These are phyloP conservation scores for Rhogogaster chlorosoma DNA, from an alignment of 2,888 invertebrate species.

Conservation along the genomic window DNA sequence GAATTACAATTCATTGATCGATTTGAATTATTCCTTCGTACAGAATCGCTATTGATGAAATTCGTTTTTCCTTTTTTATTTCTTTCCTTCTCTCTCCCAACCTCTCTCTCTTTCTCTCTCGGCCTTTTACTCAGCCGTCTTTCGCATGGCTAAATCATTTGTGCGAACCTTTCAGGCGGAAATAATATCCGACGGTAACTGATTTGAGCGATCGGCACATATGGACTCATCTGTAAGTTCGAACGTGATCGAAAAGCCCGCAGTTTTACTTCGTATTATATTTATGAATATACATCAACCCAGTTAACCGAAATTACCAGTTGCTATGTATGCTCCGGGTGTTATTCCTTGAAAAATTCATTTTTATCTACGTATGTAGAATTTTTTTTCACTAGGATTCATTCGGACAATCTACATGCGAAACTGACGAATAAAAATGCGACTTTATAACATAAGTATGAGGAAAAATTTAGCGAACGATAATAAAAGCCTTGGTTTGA, in stretches of 20 bases:
- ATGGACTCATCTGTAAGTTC: not conserved
- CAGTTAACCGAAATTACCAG: not conserved
- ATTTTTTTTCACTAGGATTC: not conserved
- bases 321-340: not conserved
- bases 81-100: not conserved
- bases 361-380: not conserved
- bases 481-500: not conserved
- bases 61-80: not conserved
- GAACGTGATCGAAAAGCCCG: not conserved
- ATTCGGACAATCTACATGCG: not conserved
- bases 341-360: not conserved
- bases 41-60: conserved; percentile 37
- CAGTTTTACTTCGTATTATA: not conserved
- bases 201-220: conserved; percentile 36
- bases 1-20: conserved; percentile 23
- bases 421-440: not conserved
- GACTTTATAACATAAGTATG: not conserved
- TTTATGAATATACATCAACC: not conserved
- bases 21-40: conserved; percentile 39
- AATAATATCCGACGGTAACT: conserved; percentile 21
- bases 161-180: conserved; percentile 15
- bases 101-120: not conserved
- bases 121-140: conserved; percentile 16
- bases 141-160: conserved; percentile 34
- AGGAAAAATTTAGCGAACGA: not conserved